Conservation (phyloP, 2,113 vertebrate species). For the Poeciliopsis occidentalis region DNA sequence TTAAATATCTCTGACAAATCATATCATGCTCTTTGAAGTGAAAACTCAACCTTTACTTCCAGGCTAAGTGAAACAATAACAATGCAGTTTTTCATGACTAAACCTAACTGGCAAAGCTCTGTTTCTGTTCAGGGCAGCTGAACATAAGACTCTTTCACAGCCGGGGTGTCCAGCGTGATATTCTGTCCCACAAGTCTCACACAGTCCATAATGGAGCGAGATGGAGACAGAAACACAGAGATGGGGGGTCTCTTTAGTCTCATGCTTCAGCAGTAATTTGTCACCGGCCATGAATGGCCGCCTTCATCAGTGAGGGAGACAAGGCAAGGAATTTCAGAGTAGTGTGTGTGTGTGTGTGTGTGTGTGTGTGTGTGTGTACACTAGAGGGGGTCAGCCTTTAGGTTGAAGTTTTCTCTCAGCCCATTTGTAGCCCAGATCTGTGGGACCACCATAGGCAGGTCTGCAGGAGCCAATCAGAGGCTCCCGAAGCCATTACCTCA, state of each 20-base stretch:
- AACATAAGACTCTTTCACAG: conserved; percentile 64
- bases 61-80: neutral
- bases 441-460: conserved; percentile 84
- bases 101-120: neutral
- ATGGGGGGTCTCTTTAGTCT: conserved; percentile 73
- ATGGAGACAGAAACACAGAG: conserved; percentile 36
- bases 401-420: conserved; percentile 75
- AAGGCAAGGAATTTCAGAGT: conserved; percentile 31
- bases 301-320: conserved; percentile 61
- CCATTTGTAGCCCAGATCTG: conserved; percentile 57
- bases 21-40: neutral
- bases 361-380: conserved; percentile 30
- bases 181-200: conserved; percentile 62
- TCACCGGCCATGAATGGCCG: conserved; percentile 72
- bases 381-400: conserved; percentile 64
- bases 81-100: neutral
- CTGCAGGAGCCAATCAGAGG: conserved; percentile 81
- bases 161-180: conserved; percentile 45
- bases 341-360: conserved; percentile 35
- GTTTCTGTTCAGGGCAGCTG: neutral
- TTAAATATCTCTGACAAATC: neutral
- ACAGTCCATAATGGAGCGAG: conserved; percentile 54
- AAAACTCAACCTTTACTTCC: neutral
- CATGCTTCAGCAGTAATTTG: conserved; percentile 83
- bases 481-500: conserved; percentile 76